Evolutionary conservation across 2,888 invertebrate genomes (phyloP).

Genomic region (Acronicta aceris): DNA sequence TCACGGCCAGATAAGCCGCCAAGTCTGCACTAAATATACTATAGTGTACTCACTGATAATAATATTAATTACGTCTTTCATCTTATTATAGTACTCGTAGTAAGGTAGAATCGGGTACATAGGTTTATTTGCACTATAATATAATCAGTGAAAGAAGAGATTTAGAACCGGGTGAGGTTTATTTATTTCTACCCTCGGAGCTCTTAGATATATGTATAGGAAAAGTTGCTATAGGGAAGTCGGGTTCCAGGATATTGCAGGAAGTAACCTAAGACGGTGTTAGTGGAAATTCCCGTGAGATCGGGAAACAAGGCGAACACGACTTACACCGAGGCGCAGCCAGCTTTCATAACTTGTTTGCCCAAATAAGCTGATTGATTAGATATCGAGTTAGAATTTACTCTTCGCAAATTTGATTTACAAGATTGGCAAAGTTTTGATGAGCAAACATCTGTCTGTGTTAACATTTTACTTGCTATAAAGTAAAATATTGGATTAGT

Average conservation of each 20-base stretch:
- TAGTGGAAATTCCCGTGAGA: too few species aligned
- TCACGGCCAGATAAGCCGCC: constrained; percentile 10
- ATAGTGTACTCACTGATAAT: constrained; percentile 7
- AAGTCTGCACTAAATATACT: constrained; percentile 2
- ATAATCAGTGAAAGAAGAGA: too few species aligned
- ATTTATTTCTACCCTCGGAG: too few species aligned
- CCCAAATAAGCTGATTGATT: constrained; percentile 37
- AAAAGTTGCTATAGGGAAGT: too few species aligned
- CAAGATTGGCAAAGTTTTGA: constrained; percentile 19
- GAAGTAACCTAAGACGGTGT: too few species aligned
- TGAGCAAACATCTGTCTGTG: not conserved
- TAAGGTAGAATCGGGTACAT: not conserved
- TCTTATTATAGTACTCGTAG: not conserved
- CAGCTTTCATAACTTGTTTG: constrained; percentile 3
- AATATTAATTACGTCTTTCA: not conserved
- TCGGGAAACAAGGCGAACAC: too few species aligned
- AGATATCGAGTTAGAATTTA: constrained; percentile 22
- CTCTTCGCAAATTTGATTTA: constrained; percentile 24
- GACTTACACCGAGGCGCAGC: not conserved
- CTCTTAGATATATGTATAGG: too few species aligned
- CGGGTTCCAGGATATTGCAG: too few species aligned
- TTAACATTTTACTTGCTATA: constrained; percentile 2
- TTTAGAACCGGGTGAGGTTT: too few species aligned
- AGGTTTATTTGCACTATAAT: too few species aligned
- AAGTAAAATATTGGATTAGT: constrained; percentile 5